Percentiles rank a stretch among this genome's conserved stretches.
Conservation (phyloP, 2,113 vertebrate genomes). For the Panthera uncia region DNA sequence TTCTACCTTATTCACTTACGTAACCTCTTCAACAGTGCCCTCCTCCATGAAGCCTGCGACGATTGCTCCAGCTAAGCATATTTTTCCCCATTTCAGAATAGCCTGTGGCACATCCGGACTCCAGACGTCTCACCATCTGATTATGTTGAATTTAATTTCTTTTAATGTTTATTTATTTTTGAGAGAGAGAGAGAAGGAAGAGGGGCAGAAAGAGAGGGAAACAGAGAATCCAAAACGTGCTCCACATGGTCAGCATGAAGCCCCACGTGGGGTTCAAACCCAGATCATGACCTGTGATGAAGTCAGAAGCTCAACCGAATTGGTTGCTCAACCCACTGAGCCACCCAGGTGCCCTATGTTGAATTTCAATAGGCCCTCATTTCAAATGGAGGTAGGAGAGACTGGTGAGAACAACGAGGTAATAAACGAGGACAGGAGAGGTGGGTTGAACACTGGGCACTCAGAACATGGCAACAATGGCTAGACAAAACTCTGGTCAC, state of each 20-base stretch:
- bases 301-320: too few species aligned
- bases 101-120: background rate
- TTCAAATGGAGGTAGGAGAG: background rate
- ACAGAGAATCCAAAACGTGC: too few species aligned
- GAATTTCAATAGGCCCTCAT: background rate
- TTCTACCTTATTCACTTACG: background rate
- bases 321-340: too few species aligned
- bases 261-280: too few species aligned
- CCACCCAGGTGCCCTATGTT: background rate
- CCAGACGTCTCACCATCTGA: background rate
- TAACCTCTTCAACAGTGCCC: background rate
- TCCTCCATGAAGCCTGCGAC: background rate
- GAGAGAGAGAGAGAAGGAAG: too few species aligned
- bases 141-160: background rate
- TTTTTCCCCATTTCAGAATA: background rate
- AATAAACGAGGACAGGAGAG: background rate
- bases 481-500: background rate
- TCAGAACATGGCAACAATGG: background rate
- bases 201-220: too few species aligned
- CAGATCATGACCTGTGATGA: too few species aligned
- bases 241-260: too few species aligned
- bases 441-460: accelerated
- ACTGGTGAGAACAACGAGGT: background rate
- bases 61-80: background rate
- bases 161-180: too few species aligned